These are phyloP conservation scores for Brachionus plicatilis DNA, from an alignment of 1,140 invertebrate genomes.

Conservation along the genomic window DNA sequence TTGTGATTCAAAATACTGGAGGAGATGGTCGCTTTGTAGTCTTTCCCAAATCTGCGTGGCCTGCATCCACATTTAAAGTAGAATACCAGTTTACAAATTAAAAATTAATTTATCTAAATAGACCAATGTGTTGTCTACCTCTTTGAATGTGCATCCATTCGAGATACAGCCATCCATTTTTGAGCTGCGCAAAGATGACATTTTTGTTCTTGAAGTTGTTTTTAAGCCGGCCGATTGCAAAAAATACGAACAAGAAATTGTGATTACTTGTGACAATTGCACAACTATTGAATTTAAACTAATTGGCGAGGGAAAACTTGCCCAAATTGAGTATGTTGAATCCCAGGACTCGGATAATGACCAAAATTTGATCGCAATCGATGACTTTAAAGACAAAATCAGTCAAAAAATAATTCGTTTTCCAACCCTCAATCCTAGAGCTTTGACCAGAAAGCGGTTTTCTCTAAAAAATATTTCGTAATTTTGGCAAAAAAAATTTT, in stretches of 20 bases:
- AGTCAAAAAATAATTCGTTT: conserved; percentile 11
- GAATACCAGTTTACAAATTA: neutral
- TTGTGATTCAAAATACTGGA: conserved; percentile 51
- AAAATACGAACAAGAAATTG: conserved; percentile 46
- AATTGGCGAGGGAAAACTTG: conserved; percentile 45
- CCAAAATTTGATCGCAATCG: neutral
- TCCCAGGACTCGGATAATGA: neutral
- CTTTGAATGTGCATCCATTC: conserved; percentile 48
- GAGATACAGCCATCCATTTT: conserved; percentile 52
- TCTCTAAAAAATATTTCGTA: conserved; percentile 24
- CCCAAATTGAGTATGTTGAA: conserved; percentile 19
- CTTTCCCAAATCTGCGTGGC: conserved; percentile 49
- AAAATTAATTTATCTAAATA: conserved; percentile 42
- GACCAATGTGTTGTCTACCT: conserved; percentile 46
- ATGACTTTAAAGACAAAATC: conserved; percentile 20
- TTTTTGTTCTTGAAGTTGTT: conserved; percentile 49
- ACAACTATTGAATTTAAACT: conserved; percentile 51
- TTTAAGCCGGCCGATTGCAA: conserved; percentile 48
- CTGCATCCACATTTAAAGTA: conserved; percentile 55
- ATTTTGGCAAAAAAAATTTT: neutral
- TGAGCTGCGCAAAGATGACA: conserved; percentile 47
- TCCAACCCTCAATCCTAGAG: neutral
- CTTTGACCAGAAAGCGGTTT: neutral
- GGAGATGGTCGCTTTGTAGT: conserved; percentile 54
- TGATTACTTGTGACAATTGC: conserved; percentile 55